Conservation (phyloP, 2,113 vertebrate genomes). For the Cheirogaleus medius region DNA sequence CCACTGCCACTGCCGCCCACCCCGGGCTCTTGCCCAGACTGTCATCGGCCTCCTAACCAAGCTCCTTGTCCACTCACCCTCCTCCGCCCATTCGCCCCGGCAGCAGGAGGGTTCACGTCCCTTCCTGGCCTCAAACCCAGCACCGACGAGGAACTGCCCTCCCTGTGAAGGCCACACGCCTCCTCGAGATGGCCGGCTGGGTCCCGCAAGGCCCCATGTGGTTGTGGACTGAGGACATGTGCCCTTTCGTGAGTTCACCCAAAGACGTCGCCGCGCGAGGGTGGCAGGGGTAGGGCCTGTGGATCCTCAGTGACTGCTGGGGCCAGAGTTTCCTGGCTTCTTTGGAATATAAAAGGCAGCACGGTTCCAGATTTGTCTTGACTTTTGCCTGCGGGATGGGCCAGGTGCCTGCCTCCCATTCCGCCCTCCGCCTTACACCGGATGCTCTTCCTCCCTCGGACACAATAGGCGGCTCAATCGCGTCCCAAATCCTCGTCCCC, state of each 20-base stretch:
- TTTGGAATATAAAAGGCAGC: not conserved
- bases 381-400: conserved; percentile 48
- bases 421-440: not conserved
- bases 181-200: too few species aligned
- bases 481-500: conserved; percentile 47
- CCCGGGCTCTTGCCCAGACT: accelerated
- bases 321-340: not conserved
- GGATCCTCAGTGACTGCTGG: not conserved
- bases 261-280: not conserved
- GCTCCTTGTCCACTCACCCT: accelerated
- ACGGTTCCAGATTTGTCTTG: conserved; percentile 47
- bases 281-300: too few species aligned
- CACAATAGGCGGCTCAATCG: conserved; percentile 45
- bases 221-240: not conserved
- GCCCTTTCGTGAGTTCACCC: not conserved
- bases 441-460: not conserved
- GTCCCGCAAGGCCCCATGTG: too few species aligned
- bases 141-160: accelerated
- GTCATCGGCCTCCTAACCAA: accelerated
- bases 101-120: accelerated
- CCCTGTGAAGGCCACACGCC: accelerated
- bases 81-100: accelerated
- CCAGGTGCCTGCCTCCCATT: not conserved
- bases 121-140: not conserved
- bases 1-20: accelerated